phyloP scores from a whole-genome alignment of 2,888 invertebrate genomes.

The Drosophila melanosoma region DNA sequence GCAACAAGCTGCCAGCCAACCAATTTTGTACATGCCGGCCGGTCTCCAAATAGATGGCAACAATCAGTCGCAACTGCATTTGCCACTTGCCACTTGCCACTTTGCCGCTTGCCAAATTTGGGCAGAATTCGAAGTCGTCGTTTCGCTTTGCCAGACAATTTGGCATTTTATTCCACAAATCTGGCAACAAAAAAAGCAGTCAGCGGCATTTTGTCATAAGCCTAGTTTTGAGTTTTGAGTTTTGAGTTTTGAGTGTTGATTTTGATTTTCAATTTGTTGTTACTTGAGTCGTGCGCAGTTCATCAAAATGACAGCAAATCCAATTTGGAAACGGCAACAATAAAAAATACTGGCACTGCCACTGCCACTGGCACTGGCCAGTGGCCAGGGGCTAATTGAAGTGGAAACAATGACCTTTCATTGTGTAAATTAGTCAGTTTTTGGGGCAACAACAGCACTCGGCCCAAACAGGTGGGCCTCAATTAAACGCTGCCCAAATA shows the following conservation, averaged over 20 bases:
- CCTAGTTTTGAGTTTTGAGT: conserved; percentile 34
- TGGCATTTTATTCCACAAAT: conserved; percentile 75
- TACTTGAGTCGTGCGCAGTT: conserved; percentile 53
- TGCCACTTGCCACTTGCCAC: conserved; percentile 44
- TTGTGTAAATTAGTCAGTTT: conserved; percentile 72
- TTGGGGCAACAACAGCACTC: conserved; percentile 29
- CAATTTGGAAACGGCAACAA: conserved; percentile 58
- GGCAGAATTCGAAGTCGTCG: conserved; percentile 45
- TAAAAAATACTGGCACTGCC: conserved; percentile 8
- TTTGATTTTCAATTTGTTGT: background rate
- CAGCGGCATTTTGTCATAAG: conserved; percentile 64
- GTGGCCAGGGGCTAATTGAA: conserved; percentile 69
- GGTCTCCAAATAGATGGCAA: conserved; percentile 50
- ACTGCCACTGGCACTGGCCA: background rate
- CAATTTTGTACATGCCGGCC: conserved; percentile 68
- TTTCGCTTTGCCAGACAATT: conserved; percentile 70
- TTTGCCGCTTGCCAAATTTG: conserved; percentile 70
- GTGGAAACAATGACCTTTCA: conserved; percentile 81
- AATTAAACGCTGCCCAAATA: conserved; percentile 65
- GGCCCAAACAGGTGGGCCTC: conserved; percentile 39
- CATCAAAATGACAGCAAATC: conserved; percentile 59
- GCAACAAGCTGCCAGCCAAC: conserved; percentile 54
- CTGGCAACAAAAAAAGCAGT: conserved; percentile 13
- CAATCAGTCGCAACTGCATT: conserved; percentile 48
- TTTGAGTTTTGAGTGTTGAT: conserved; percentile 27